Conservation (phyloP, 2,797 vertebrate species). For the Myotis myotis region DNA sequence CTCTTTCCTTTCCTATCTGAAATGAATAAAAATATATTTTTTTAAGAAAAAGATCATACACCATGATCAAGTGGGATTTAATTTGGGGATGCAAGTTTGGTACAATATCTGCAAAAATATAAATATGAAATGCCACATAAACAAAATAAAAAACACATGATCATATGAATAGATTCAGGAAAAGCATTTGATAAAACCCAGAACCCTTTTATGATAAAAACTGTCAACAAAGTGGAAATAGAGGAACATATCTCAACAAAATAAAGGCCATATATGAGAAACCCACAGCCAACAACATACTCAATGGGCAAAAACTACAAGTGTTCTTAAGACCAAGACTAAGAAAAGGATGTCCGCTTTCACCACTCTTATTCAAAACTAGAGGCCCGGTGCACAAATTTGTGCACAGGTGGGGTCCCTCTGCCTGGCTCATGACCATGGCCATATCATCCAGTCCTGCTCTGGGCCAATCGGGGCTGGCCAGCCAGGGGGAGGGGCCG, state of each 20-base stretch:
- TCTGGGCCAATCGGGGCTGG: too few species aligned
- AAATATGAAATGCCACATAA: not conserved
- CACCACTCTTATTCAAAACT: not conserved
- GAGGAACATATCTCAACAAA: not conserved
- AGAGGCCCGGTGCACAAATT: too few species aligned
- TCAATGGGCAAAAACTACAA: not conserved
- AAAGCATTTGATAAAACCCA: too few species aligned
- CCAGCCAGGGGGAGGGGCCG: too few species aligned
- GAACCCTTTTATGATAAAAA: not conserved
- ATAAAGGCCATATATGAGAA: not conserved
- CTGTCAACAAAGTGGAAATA: not conserved
- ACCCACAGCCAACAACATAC: not conserved
- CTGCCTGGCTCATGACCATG: too few species aligned
- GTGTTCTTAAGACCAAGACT: not conserved
- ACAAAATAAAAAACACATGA: not conserved
- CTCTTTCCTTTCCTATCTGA: too few species aligned
- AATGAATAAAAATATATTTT: too few species aligned
- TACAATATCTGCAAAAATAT: not conserved
- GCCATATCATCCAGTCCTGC: too few species aligned
- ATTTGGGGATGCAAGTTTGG: not conserved
- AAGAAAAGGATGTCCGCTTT: too few species aligned
- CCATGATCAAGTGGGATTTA: not conserved
- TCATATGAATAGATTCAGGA: not conserved
- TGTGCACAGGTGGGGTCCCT: too few species aligned
- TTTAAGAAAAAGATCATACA: too few species aligned